Evolutionary conservation across 2,888 invertebrate genomes (phyloP).

Genomic region (Lordiphosa fenestrarum): DNA sequence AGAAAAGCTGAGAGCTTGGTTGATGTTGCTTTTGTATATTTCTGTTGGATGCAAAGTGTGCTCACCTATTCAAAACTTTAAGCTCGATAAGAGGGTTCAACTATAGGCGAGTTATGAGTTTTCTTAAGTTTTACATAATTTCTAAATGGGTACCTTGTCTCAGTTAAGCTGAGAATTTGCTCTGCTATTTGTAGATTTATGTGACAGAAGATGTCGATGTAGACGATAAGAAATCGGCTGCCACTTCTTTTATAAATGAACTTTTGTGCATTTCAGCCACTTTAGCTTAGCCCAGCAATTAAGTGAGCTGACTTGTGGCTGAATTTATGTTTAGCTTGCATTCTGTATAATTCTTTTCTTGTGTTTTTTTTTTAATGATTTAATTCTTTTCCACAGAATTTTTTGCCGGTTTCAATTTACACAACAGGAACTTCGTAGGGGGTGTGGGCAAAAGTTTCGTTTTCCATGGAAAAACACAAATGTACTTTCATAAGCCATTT

Average conservation of each 20-base stretch:
- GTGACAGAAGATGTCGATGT: too few relatives aligned
- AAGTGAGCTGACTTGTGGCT: conserved; percentile 32
- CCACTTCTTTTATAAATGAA: conserved; percentile 20
- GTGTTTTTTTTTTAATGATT: too few relatives aligned
- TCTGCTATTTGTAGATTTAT: too few relatives aligned
- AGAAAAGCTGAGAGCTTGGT: too few relatives aligned
- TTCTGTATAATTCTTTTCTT: conserved; percentile 15
- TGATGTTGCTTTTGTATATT: too few relatives aligned
- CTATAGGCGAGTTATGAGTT: too few relatives aligned
- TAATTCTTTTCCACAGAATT: conserved; percentile 1
- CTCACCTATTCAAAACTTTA: too few relatives aligned
- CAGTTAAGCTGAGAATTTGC: too few relatives aligned
- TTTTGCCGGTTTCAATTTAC: not conserved
- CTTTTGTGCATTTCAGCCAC: conserved; percentile 10
- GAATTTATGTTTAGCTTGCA: conserved; percentile 48
- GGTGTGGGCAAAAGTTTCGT: conserved; percentile 1
- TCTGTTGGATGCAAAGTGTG: too few relatives aligned
- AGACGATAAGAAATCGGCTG: conserved; percentile 1
- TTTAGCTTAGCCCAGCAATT: conserved; percentile 53
- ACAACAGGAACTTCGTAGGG: conserved; percentile 1
- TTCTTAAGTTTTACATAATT: too few relatives aligned
- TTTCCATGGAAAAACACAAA: not conserved
- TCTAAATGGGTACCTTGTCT: too few relatives aligned
- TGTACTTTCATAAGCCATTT: not conserved
- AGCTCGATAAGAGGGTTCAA: too few relatives aligned